Base-by-base conservation (phyloP, 30 jellyfish, hydroid and myxozoan genomes). In the Turritopsis dohrnii region DNA sequence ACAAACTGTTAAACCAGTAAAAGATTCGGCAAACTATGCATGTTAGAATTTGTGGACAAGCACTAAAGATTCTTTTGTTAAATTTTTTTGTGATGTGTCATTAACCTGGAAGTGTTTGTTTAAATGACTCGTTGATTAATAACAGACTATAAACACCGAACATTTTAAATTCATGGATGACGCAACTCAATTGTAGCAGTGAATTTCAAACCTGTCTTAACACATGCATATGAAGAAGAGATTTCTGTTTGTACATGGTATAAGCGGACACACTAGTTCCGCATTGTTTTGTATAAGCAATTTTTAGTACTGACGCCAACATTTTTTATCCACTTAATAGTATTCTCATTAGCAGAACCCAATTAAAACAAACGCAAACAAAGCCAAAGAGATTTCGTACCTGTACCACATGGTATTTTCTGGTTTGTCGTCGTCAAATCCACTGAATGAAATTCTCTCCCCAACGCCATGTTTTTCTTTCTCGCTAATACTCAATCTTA, bases 361-460 rank as follows among this genome's bases (percentile, higher is more conserved):
- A 27, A 69, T 8, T 69, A 69, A 69, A 25, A 28, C 66, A 72
- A 27, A 22, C 23, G 41, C 52, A n/a, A 30, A 72, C 0, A 73
- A 28, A 84, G 24, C 73, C 31, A 53, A 75, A 8, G 18, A 60
- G 19, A 20, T 75, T 52, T 26, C 92, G 87, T 84, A 94, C 99
- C 99, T 83, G 90, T 90, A 88, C 99, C 99, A 94, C 89, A 89
- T 65, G 19, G 99, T 89, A 65, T 87, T 87, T 29, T 81, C 80
- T 31, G 99, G 99, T 88, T 94, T 94, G 84, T 94, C 99, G 30
- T 94, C 99, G 83, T 94, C 99, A 79, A 94, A 94, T 54, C 99
- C 96, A 8, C 95, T 52, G 75, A 94, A 94, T 76, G 96, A 89
- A 77, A 94, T 89, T 74, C 99, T 72, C 81, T 94, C 99, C 75